phyloP scores from a whole-genome alignment of 2,797 vertebrate species.

The Onychomys arenicola region DNA sequence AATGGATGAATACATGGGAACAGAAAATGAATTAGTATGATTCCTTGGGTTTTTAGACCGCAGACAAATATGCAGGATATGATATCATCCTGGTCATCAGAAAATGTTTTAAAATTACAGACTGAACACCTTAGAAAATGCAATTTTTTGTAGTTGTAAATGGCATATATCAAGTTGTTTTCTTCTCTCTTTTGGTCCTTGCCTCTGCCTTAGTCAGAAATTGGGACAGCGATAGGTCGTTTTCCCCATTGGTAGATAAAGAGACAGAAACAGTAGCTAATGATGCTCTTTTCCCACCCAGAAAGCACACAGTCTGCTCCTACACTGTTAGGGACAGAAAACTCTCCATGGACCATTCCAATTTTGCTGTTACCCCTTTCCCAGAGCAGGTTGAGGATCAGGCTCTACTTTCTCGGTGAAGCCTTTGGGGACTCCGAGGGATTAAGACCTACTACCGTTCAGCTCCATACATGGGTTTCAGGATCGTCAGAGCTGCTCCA shows the following conservation, averaged over 20 bases:
- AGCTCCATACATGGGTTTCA: not conserved
- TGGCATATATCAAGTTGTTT: not conserved
- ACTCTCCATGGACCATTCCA: not conserved
- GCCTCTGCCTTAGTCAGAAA: not conserved
- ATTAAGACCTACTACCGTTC: not conserved
- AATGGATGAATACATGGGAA: not conserved
- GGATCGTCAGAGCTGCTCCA: not conserved
- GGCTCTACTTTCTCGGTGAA: not conserved
- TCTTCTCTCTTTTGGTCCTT: conserved; percentile 24
- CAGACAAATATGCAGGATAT: not conserved
- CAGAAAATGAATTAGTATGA: conserved; percentile 30
- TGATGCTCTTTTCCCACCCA: not conserved
- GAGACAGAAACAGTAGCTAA: conserved; percentile 6
- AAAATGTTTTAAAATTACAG: conserved; percentile 50
- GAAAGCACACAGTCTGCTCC: not conserved
- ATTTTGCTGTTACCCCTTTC: not conserved
- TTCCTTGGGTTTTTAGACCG: not conserved
- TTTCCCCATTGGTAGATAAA: not conserved
- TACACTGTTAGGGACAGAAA: not conserved
- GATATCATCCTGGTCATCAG: conserved; percentile 8
- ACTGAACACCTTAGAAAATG: conserved; percentile 23
- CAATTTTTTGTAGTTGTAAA: conserved; percentile 1
- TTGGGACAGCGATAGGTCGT: not conserved
- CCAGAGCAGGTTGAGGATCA: not conserved
- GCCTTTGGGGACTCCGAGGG: not conserved